phyloP scores from a whole-genome alignment of 2,888 invertebrate species.

The Xestobium rufovillosum region DNA sequence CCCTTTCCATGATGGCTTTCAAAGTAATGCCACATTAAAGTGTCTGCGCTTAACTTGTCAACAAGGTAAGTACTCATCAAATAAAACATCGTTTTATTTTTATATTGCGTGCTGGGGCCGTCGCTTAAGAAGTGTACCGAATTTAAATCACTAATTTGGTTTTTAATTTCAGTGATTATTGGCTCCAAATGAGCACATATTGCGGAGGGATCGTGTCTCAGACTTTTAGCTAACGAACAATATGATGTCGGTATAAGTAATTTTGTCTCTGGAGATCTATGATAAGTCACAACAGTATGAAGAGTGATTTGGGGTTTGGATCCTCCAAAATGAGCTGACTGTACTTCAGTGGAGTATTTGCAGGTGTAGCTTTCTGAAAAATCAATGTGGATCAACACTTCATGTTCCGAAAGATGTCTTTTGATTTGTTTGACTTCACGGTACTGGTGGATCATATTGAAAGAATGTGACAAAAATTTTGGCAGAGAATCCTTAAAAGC shows the following conservation, averaged over 20 bases:
- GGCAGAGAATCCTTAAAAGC: slow-evolving; percentile 1
- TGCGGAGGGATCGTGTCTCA: background rate
- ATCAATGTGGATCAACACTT: slow-evolving; percentile 12
- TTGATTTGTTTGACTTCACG: background rate
- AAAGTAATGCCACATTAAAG: background rate
- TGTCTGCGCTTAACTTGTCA: background rate
- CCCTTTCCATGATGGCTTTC: background rate
- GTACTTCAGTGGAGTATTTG: slow-evolving; percentile 13
- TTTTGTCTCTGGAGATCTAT: background rate
- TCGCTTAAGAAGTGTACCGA: background rate
- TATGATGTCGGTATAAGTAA: background rate
- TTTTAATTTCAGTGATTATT: background rate
- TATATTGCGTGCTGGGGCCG: background rate
- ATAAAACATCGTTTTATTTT: background rate
- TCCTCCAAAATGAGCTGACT: slow-evolving; percentile 15
- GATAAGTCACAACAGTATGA: slow-evolving; percentile 13
- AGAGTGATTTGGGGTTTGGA: slow-evolving; percentile 12
- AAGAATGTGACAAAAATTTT: slow-evolving; percentile 10
- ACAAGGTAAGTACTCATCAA: background rate
- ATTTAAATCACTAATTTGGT: background rate
- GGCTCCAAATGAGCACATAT: background rate
- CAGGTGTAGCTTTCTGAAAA: slow-evolving; percentile 12
- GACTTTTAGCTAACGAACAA: background rate
- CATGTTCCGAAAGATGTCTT: background rate
- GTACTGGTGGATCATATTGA: slow-evolving; percentile 14